Conservation (phyloP, 2,797 vertebrate species). For the Ptychadena robeensis region DNA sequence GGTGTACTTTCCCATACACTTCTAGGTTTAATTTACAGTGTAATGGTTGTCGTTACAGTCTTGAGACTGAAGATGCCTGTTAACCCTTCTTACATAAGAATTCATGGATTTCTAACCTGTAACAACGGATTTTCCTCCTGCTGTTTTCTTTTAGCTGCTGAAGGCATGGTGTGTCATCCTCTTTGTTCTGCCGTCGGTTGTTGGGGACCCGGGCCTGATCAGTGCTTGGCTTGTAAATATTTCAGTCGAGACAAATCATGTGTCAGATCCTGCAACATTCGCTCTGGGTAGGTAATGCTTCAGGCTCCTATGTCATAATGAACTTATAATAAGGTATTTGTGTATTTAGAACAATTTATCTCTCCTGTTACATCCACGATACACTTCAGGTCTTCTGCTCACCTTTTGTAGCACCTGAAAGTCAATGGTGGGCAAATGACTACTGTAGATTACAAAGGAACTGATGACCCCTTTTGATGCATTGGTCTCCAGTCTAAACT, state of each 20-base stretch:
- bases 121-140: neutral
- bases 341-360: too few species aligned
- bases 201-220: slow-evolving; percentile 92
- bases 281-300: slow-evolving; percentile 81
- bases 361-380: too few species aligned
- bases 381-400: too few species aligned
- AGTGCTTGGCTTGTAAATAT: slow-evolving; percentile 90
- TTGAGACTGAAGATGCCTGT: neutral
- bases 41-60: neutral
- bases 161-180: slow-evolving; percentile 87
- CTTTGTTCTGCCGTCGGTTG: slow-evolving; percentile 91
- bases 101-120: neutral
- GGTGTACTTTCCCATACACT: slow-evolving; percentile 39
- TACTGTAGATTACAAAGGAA: too few species aligned
- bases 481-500: too few species aligned
- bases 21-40: slow-evolving; percentile 24
- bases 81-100: neutral
- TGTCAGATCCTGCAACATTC: slow-evolving; percentile 89
- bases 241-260: slow-evolving; percentile 89
- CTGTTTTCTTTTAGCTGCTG: slow-evolving; percentile 75
- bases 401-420: too few species aligned
- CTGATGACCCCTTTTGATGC: too few species aligned
- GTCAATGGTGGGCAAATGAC: too few species aligned
- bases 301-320: neutral
- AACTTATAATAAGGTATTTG: too few species aligned